Conservation (phyloP, 2,113 vertebrate species). For the Eidolon helvum region DNA sequence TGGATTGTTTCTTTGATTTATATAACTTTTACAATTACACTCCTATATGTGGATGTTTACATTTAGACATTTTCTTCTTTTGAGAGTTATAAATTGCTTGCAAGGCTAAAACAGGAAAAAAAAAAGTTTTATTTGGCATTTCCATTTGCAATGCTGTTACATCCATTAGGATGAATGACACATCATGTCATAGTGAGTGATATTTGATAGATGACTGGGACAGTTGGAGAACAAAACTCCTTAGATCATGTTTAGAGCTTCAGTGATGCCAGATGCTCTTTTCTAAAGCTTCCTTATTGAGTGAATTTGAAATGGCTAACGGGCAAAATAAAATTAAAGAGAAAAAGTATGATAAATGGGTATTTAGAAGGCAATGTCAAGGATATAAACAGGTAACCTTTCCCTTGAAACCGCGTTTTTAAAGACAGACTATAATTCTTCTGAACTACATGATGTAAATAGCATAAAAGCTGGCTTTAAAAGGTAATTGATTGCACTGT, state of each 20-base stretch:
- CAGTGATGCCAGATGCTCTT: constrained; percentile 20
- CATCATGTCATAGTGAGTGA: neutral
- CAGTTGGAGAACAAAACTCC: neutral
- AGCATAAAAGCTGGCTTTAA: constrained; percentile 8
- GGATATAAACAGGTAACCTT: constrained; percentile 17
- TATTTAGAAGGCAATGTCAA: constrained; percentile 48
- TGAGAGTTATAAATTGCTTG: neutral
- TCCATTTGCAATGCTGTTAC: neutral
- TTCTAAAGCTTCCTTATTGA: constrained; percentile 29
- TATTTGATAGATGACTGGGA: neutral
- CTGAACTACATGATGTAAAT: constrained; percentile 50
- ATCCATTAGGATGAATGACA: constrained; percentile 33
- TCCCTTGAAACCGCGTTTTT: constrained; percentile 28
- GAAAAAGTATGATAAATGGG: constrained; percentile 49
- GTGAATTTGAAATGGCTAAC: constrained; percentile 40
- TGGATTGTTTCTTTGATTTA: neutral
- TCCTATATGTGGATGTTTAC: neutral
- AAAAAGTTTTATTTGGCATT: constrained; percentile 8
- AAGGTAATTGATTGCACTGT: constrained; percentile 57
- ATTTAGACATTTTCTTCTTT: neutral
- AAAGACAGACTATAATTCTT: constrained; percentile 59
- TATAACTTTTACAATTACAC: neutral
- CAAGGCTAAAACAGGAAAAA: neutral
- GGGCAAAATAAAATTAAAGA: constrained; percentile 42
- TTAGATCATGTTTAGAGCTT: neutral